phyloP scores from a whole-genome alignment of 2,113 vertebrate species.

The Ranitomeya imitator region DNA sequence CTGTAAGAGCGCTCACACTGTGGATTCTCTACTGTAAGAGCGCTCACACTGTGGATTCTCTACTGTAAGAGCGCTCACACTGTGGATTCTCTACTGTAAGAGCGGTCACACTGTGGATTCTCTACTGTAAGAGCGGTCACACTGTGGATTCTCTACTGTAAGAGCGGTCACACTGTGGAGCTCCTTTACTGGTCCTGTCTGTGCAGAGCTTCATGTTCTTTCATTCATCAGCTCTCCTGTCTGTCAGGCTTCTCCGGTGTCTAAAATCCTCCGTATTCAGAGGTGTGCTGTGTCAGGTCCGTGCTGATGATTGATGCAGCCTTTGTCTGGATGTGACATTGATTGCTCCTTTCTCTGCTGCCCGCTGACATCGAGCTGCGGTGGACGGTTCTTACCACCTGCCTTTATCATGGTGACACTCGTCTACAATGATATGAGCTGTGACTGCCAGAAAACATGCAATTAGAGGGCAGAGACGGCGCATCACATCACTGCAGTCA shows the following conservation, averaged over 20 bases:
- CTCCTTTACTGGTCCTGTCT: neutral
- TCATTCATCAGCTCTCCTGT: neutral
- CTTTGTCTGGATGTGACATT: neutral
- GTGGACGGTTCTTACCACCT: neutral
- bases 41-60: too few species aligned
- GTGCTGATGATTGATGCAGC: slow-evolving; percentile 2
- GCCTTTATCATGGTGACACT: neutral
- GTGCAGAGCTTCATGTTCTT: neutral
- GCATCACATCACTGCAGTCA: neutral
- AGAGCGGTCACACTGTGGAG: too few species aligned
- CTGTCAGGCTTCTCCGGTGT: neutral
- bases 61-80: too few species aligned
- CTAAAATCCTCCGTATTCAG: neutral
- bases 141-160: too few species aligned
- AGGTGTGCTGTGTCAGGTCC: neutral
- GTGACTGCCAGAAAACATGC: neutral
- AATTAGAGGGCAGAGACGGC: neutral
- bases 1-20: too few species aligned
- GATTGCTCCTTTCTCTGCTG: neutral
- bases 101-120: too few species aligned
- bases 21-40: too few species aligned
- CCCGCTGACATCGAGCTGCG: neutral
- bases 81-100: too few species aligned
- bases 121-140: too few species aligned
- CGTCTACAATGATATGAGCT: neutral